These are phyloP conservation scores for Dendrolimus pini DNA, from an alignment of 2,888 invertebrate species.

Conservation along the genomic window DNA sequence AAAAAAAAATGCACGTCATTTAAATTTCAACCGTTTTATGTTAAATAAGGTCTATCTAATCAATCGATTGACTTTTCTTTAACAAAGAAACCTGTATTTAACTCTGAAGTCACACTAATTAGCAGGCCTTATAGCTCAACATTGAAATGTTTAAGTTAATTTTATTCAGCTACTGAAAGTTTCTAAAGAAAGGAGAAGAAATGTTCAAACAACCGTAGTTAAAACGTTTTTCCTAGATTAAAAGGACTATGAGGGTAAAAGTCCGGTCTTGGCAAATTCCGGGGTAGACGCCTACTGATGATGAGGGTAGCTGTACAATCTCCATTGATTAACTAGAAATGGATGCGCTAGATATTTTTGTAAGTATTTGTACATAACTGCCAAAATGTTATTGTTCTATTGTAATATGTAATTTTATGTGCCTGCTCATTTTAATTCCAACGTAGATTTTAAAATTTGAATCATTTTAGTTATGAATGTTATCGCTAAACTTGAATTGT, in stretches of 20 bases:
- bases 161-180: background rate
- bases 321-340: background rate
- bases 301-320: background rate
- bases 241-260: background rate
- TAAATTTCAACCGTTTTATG: too few relatives aligned
- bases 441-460: too few relatives aligned
- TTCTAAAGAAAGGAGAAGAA: background rate
- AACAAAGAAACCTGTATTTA: too few relatives aligned
- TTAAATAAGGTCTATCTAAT: too few relatives aligned
- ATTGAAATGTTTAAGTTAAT: background rate
- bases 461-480: too few relatives aligned
- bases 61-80: too few relatives aligned
- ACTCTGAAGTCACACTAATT: background rate
- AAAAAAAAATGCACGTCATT: too few relatives aligned
- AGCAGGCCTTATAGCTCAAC: background rate
- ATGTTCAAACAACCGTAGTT: background rate
- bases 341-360: background rate
- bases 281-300: background rate
- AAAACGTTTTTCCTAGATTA: background rate
- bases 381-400: too few relatives aligned
- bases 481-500: too few relatives aligned
- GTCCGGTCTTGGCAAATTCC: background rate
- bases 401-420: too few relatives aligned
- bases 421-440: too few relatives aligned
- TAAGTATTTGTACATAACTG: background rate